Evolutionary conservation across 2,113 vertebrate species (phyloP).

Genomic region (Spea bombifrons): DNA sequence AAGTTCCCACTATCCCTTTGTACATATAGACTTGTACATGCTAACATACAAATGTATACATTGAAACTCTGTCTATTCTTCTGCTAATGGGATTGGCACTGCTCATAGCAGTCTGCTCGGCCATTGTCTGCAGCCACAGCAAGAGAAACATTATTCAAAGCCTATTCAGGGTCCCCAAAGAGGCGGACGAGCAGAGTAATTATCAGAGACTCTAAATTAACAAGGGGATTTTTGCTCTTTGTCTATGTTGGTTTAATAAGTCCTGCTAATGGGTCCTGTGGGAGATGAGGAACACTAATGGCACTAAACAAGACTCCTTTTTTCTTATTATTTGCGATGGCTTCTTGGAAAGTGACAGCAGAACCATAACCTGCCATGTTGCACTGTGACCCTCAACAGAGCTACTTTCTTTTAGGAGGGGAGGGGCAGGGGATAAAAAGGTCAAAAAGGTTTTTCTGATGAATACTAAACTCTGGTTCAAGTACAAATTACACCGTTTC

Average conservation of each 20-base stretch:
- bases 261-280: conserved; percentile 72
- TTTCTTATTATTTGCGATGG: conserved; percentile 57
- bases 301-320: conserved; percentile 72
- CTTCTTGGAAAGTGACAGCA: conserved; percentile 60
- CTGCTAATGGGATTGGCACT: conserved; percentile 77
- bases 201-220: conserved; percentile 74
- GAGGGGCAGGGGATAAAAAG: no score
- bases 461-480: no score
- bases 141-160: conserved; percentile 84
- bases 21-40: conserved; percentile 45
- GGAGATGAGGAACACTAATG: conserved; percentile 69
- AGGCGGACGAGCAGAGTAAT: conserved; percentile 74
- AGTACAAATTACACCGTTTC: no score
- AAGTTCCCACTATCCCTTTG: conserved; percentile 17
- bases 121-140: conserved; percentile 71
- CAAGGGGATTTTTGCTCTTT: conserved; percentile 74
- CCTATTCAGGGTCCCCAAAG: conserved; percentile 70
- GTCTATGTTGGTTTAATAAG: conserved; percentile 78
- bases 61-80: conserved; percentile 65
- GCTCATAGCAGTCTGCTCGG: conserved; percentile 68
- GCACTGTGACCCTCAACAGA: conserved; percentile 22
- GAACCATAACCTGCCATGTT: conserved; percentile 62
- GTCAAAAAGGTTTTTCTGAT: no score
- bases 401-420: background rate
- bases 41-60: conserved; percentile 45